phyloP scores from a whole-genome alignment of 2,113 vertebrate species.

The Tympanuchus pallidicinctus region DNA sequence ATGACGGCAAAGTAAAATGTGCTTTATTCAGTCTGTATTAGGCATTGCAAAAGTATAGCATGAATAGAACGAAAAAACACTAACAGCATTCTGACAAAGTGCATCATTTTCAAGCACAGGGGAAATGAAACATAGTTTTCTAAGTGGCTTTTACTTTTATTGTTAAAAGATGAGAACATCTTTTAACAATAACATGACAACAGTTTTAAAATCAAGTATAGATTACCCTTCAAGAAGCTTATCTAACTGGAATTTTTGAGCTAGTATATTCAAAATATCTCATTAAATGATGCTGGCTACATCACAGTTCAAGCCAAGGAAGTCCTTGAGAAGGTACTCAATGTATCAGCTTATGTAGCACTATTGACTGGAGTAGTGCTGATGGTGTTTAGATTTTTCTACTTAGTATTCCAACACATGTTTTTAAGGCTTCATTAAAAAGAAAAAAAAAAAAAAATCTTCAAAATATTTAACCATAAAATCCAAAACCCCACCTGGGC shows the following conservation, averaged over 20 bases:
- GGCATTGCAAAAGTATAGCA: neutral
- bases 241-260: neutral
- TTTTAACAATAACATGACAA: neutral
- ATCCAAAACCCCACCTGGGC: neutral
- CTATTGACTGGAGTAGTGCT: neutral
- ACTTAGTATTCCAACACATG: neutral
- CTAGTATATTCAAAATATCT: neutral
- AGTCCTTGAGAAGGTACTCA: neutral
- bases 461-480: neutral
- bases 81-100: conserved; percentile 31
- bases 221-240: neutral
- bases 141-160: neutral
- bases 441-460: neutral
- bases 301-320: neutral
- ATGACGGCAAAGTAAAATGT: neutral
- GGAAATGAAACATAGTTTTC: conserved; percentile 4
- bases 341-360: accelerated
- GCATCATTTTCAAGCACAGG: neutral
- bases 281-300: neutral
- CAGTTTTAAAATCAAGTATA: neutral
- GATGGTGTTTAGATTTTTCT: neutral
- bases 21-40: neutral
- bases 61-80: neutral
- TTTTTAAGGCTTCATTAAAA: neutral
- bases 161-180: neutral